Evolutionary conservation across 2,797 vertebrate species (phyloP).

Genomic region (Coreius guichenoti): DNA sequence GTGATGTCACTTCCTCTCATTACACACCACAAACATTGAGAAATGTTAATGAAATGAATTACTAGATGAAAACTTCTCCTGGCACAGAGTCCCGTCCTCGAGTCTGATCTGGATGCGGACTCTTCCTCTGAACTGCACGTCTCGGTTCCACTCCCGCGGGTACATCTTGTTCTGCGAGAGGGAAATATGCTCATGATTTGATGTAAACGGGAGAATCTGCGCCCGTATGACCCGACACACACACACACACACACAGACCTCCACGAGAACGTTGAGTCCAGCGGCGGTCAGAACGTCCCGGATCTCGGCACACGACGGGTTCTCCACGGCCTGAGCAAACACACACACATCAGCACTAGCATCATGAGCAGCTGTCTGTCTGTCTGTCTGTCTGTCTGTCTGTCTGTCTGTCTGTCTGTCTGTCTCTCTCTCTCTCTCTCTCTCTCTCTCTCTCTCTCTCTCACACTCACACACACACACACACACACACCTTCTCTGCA

Average conservation of each 20-base stretch:
- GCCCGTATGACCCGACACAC: no score
- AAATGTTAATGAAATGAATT: neutral
- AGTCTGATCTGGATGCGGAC: slow-evolving; percentile 91
- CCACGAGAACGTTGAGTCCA: slow-evolving; percentile 87
- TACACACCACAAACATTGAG: no score
- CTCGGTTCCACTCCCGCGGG: slow-evolving; percentile 94
- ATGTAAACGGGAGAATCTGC: accelerated
- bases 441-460: no score
- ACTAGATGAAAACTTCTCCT: slow-evolving; percentile 90
- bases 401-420: no score
- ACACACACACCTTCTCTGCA: slow-evolving; percentile 84
- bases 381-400: no score
- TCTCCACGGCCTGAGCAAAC: slow-evolving; percentile 88
- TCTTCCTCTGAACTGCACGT: slow-evolving; percentile 89
- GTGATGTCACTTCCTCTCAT: neutral
- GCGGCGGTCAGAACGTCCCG: slow-evolving; percentile 89
- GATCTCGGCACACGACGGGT: slow-evolving; percentile 93
- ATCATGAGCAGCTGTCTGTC: no score
- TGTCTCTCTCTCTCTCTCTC: no score
- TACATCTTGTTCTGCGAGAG: slow-evolving; percentile 91
- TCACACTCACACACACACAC: neutral
- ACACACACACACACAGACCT: slow-evolving; percentile 75
- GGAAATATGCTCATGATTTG: neutral
- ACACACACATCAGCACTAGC: neutral
- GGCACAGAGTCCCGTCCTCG: slow-evolving; percentile 87